phyloP scores from a whole-genome alignment of 1,140 invertebrate species.

The Ceratoteleas bidentatus region DNA sequence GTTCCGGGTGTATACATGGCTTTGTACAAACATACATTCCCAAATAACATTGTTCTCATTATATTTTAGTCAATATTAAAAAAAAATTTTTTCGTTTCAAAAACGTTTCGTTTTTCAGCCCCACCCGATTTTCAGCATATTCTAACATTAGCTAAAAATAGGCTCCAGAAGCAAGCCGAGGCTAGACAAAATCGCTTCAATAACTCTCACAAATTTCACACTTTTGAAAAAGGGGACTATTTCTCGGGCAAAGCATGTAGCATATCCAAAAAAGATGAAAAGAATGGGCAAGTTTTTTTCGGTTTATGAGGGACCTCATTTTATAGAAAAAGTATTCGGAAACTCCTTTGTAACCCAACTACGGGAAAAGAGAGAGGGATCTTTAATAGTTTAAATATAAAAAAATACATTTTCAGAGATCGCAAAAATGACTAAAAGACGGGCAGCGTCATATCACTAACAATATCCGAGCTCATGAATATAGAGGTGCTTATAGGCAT shows the following conservation, averaged over 20 bases:
- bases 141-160: conserved; percentile 2
- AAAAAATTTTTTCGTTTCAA: too few relatives aligned
- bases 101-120: too few relatives aligned
- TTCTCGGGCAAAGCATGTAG: conserved; percentile 20
- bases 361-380: too few relatives aligned
- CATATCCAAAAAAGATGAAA: background rate
- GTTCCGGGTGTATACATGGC: too few relatives aligned
- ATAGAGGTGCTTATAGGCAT: too few relatives aligned
- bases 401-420: background rate
- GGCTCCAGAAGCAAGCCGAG: background rate
- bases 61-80: too few relatives aligned
- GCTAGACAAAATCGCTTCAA: background rate
- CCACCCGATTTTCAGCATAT: background rate
- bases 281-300: conserved; percentile 8
- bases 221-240: conserved; percentile 1
- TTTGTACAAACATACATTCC: too few relatives aligned
- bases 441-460: background rate
- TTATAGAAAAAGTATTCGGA: background rate
- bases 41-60: too few relatives aligned
- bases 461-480: background rate
- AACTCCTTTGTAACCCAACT: background rate
- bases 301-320: conserved; percentile 19
- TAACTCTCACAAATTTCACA: background rate
- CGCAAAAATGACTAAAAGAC: background rate
- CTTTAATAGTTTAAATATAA: background rate